phyloP scores from a whole-genome alignment of 1,140 invertebrate genomes.

The Palaemon carinicauda region DNA sequence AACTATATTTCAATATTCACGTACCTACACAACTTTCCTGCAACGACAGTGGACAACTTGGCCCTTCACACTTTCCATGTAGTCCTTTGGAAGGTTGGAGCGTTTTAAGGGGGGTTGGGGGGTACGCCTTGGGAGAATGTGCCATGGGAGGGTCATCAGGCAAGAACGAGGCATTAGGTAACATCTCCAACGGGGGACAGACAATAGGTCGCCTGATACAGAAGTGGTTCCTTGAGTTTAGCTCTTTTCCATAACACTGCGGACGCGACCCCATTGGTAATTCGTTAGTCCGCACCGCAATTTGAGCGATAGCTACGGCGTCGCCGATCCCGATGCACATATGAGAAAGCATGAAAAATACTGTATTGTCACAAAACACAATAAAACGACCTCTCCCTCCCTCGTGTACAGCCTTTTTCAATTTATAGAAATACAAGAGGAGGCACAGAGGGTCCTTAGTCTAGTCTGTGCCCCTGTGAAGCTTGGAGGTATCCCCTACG shows the following conservation, averaged over 20 bases:
- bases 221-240: not conserved
- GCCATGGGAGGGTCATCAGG: not conserved
- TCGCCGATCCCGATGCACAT: not conserved
- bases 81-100: not conserved
- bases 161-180: slow-evolving; percentile 40
- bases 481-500: slow-evolving; percentile 2
- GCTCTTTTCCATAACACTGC: not conserved
- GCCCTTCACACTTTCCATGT: no score
- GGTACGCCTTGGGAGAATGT: not conserved
- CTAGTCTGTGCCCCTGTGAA: slow-evolving; percentile 2
- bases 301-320: not conserved
- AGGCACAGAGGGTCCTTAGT: slow-evolving; percentile 23
- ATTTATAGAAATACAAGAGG: slow-evolving; percentile 44
- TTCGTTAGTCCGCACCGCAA: not conserved
- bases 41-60: no score
- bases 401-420: slow-evolving; percentile 43
- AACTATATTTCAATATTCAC: not conserved
- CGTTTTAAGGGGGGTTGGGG: not conserved
- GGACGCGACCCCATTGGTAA: not conserved
- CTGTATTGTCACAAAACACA: slow-evolving; percentile 46
- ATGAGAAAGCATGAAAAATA: slow-evolving; percentile 45
- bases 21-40: no score
- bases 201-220: slow-evolving; percentile 23
- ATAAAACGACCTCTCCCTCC: slow-evolving; percentile 39
- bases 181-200: slow-evolving; percentile 28